A percentile compares a stretch with the other conserved stretches of the same genome.
phyloP scores from a whole-genome alignment of 2,113 vertebrate species.

The Gracilinanus agilis region DNA sequence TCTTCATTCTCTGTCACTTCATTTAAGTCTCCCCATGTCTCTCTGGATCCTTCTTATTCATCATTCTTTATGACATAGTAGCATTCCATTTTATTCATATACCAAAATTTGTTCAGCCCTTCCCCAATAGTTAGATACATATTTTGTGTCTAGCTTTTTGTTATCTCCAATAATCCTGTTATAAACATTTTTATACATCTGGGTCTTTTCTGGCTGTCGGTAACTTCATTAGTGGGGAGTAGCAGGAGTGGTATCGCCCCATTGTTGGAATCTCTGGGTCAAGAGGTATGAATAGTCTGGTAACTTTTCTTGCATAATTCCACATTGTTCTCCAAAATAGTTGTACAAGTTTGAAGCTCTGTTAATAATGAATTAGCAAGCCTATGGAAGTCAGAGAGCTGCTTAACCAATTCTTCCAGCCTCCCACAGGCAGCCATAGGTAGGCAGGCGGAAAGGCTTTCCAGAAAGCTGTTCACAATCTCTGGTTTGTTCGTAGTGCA shows the following conservation, averaged over 20 bases:
- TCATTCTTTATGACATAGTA: background rate
- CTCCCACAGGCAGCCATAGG: background rate
- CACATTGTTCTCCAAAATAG: background rate
- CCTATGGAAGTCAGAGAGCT: conserved; percentile 15
- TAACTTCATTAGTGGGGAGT: background rate
- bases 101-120: background rate
- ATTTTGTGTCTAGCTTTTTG: background rate
- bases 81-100: background rate
- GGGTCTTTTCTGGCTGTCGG: background rate
- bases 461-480: conserved; percentile 57
- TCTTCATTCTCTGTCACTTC: background rate
- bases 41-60: background rate
- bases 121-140: background rate
- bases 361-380: background rate
- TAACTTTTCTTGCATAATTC: background rate
- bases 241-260: background rate
- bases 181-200: background rate
- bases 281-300: background rate
- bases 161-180: background rate
- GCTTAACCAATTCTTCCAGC: conserved; percentile 43
- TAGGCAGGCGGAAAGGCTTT: conserved; percentile 49
- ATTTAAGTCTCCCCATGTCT: background rate
- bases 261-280: background rate
- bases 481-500: conserved; percentile 54
- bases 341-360: background rate